Base-by-base conservation (phyloP, 2,797 vertebrate genomes). In the Rhincodon typus region DNA sequence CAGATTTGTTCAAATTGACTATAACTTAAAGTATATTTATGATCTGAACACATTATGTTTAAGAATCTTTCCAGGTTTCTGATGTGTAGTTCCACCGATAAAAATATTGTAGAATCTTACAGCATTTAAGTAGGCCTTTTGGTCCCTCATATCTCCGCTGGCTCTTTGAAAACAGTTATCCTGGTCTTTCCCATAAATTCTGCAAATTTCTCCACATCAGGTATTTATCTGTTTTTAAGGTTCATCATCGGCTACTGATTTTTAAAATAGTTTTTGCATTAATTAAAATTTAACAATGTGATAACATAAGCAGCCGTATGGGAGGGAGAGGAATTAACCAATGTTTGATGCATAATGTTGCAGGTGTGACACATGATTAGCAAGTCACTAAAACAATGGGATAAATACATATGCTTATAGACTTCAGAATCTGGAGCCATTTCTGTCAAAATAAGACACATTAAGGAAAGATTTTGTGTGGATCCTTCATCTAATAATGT, bases 291-390 rank as follows among this genome's bases (percentile, higher is more conserved):
- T 98, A 98, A 98, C 98, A 98, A 98, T 98, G 98, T 97, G 99
- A 98, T 99, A 98, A 98, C 98, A 98, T 98, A 97, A 98, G 98
- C 98, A 99, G 99, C 98, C 99, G 99, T 98, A 98, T 98, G 98
- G 98, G 98, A 98, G 98, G 98, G 98, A 98, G 98, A 98, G 98
- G 98, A 98, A 98, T 98, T 98, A 98, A 98, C 98, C 98, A 98
- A 98, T 98, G 98, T 98, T 98, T 99, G 99, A 99, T 99, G 99
- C 99, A 99, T 99, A 99, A 99, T 99, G 98, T 99, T 99, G 98
- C 98, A 99, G 99, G 99, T 99, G 98, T 99, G 99, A 99, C 99
- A 99, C 99, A 99, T 98, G 99, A 99, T 99, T 99, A 99, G 99
- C 98, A 99, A 99, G 99, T 99, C 99, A 99, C 97, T 97, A 98